Evolutionary conservation across 1,140 invertebrate species (phyloP).

Genomic region (Pemphigus obesinymphae): DNA sequence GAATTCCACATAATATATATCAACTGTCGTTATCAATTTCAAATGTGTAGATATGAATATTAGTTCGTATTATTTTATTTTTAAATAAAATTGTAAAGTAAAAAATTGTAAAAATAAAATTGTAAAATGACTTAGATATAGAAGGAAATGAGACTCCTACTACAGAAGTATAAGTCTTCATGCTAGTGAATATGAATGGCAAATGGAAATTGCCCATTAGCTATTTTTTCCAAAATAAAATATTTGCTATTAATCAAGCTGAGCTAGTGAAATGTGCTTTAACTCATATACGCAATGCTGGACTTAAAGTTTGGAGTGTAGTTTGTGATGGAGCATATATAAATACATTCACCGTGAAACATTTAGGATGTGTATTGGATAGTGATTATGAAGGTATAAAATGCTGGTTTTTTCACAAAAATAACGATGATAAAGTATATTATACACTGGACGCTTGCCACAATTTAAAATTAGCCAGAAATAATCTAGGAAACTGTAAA

Average conservation of each 20-base stretch:
- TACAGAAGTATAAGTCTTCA: background rate
- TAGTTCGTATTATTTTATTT: no score
- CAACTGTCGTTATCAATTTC: no score
- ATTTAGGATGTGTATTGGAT: background rate
- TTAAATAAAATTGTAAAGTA: no score
- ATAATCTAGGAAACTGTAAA: background rate
- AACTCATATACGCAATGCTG: background rate
- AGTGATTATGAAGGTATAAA: background rate
- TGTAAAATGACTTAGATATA: background rate
- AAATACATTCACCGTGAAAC: background rate
- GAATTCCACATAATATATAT: no score
- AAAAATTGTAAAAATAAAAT: no score
- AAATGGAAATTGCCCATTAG: background rate
- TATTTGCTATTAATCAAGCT: background rate
- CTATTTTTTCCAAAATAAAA: no score
- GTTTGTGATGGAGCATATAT: background rate
- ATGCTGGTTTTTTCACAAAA: background rate
- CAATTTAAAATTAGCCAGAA: background rate
- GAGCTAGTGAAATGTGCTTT: background rate
- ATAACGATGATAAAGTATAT: background rate
- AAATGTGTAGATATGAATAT: no score
- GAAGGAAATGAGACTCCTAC: background rate
- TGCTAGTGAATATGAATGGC: background rate
- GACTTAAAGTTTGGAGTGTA: background rate
- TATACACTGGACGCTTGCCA: background rate